A percentile compares a stretch with the other conserved stretches of the same genome.
Evolutionary conservation across 30 jellyfish, hydroid and myxozoan genomes (phyloP).

Genomic region (Chrysaora quinquecirrha): DNA sequence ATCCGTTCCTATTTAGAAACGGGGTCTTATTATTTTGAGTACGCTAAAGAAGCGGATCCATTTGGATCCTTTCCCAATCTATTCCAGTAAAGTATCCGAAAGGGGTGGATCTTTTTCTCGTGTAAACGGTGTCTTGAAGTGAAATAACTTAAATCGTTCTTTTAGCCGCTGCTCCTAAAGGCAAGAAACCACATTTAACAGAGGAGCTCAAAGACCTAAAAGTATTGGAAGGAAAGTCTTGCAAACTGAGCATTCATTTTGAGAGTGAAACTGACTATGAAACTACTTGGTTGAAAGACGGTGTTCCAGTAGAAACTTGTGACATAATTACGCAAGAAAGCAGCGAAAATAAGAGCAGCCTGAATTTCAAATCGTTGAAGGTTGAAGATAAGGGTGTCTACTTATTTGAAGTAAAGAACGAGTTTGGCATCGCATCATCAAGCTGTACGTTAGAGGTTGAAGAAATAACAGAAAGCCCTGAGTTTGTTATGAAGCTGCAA

Average conservation of each 20-base stretch:
- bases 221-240: constrained; percentile 55
- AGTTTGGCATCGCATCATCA: constrained; percentile 47
- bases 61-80: too few relatives aligned
- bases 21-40: too few relatives aligned
- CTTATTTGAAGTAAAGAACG: constrained; percentile 61
- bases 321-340: constrained; percentile 6
- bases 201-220: constrained; percentile 36
- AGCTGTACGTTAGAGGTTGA: constrained; percentile 71
- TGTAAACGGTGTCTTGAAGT: too few relatives aligned
- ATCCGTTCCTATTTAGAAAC: too few relatives aligned
- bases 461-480: constrained; percentile 67
- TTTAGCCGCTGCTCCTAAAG: constrained; percentile 11
- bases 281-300: constrained; percentile 75
- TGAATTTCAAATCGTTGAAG: constrained; percentile 25
- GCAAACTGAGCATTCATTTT: constrained; percentile 28
- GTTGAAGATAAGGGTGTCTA: constrained; percentile 71
- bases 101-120: too few relatives aligned
- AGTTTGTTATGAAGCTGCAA: constrained; percentile 68
- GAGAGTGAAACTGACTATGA: constrained; percentile 49
- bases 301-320: constrained; percentile 3
- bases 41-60: too few relatives aligned
- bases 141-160: too few relatives aligned
- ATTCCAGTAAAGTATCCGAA: too few relatives aligned
- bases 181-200: constrained; percentile 36
- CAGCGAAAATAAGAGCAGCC: constrained; percentile 14